These are phyloP conservation scores for Epinephelus malabaricus DNA, from an alignment of 2,797 vertebrate species.

Conservation along the genomic window DNA sequence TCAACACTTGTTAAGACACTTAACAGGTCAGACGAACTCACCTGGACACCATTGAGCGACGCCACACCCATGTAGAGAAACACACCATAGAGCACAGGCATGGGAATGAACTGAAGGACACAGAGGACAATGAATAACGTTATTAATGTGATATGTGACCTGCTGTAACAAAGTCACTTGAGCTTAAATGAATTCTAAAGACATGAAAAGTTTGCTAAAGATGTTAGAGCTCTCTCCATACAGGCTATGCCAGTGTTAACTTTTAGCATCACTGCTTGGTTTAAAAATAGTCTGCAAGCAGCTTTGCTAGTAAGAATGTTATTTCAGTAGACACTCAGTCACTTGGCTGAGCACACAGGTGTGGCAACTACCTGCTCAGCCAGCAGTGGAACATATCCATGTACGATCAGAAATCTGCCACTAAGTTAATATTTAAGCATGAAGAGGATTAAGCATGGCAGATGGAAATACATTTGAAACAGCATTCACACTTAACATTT, in stretches of 20 bases:
- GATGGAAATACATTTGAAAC: background rate
- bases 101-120: slow-evolving; percentile 93
- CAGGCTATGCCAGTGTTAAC: slow-evolving; percentile 9
- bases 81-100: slow-evolving; percentile 98
- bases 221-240: background rate
- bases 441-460: background rate
- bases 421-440: background rate
- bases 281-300: slow-evolving; percentile 57
- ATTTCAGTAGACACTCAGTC: background rate
- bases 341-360: slow-evolving; percentile 2
- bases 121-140: background rate
- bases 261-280: slow-evolving; percentile 1
- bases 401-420: background rate
- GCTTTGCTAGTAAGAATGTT: slow-evolving; percentile 43
- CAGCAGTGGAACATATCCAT: background rate
- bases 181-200: background rate
- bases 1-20: background rate
- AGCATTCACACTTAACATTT: background rate
- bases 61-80: slow-evolving; percentile 99
- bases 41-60: slow-evolving; percentile 97
- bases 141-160: background rate
- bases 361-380: background rate
- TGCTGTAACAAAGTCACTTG: background rate
- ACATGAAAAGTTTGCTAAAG: background rate
- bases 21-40: slow-evolving; percentile 75